Evolutionary conservation across 2,113 vertebrate species (phyloP).

Genomic region (Scolopax mira): DNA sequence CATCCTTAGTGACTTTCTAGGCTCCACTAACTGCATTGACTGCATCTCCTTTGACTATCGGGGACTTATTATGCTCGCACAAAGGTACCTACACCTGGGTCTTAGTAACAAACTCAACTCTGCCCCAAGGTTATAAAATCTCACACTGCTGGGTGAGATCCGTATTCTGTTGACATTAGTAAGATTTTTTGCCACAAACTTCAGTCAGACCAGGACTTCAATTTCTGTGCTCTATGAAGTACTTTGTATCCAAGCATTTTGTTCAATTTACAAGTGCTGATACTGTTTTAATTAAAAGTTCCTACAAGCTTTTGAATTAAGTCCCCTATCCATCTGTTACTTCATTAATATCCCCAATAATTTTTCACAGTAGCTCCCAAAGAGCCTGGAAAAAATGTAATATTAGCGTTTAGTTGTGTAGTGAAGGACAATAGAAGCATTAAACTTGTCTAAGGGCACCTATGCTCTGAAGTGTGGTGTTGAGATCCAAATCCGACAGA

Average conservation of each 20-base stretch:
- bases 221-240: not conserved
- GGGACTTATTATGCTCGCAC: not conserved
- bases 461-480: not conserved
- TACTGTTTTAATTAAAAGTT: not conserved
- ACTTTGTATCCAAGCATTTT: not conserved
- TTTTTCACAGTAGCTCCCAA: not conserved
- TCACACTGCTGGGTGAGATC: not conserved
- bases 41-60: not conserved
- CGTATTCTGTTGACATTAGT: not conserved
- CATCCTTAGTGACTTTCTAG: not conserved
- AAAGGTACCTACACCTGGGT: not conserved
- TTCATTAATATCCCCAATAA: not conserved
- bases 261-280: not conserved
- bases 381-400: not conserved
- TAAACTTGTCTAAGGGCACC: not conserved
- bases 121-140: not conserved
- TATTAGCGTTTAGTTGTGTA: not conserved
- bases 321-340: not conserved
- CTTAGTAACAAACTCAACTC: not conserved
- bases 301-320: not conserved
- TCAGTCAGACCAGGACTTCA: not conserved
- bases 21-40: not conserved
- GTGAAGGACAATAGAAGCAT: not conserved
- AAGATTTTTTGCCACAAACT: not conserved
- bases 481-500: not conserved